Evolutionary conservation across 2,888 invertebrate genomes (phyloP).

Genomic region (Heliconius sara): DNA sequence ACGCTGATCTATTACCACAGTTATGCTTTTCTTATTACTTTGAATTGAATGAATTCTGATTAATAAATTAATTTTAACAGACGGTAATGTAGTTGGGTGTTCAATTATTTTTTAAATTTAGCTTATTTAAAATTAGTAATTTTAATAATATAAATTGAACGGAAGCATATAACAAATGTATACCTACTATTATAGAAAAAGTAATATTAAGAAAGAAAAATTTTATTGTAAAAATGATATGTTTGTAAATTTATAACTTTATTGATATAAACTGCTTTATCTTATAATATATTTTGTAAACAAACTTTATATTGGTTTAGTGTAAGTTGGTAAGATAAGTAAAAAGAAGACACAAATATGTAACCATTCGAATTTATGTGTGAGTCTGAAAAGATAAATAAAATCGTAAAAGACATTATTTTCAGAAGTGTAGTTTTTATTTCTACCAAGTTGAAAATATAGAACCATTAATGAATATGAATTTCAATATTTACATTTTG

Average conservation of each 20-base stretch:
- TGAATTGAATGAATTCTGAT: neutral
- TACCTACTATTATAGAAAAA: neutral
- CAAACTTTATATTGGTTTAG: conserved; percentile 16
- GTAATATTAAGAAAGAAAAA: neutral
- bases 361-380: conserved; percentile 55
- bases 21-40: no score
- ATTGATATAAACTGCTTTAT: conserved; percentile 4
- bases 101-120: neutral
- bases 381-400: conserved; percentile 51
- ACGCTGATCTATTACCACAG: no score
- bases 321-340: conserved; percentile 21
- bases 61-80: neutral
- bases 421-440: conserved; percentile 40
- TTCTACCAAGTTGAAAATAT: neutral
- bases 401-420: conserved; percentile 44
- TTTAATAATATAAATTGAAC: neutral
- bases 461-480: neutral
- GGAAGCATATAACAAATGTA: neutral
- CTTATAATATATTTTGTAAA: conserved; percentile 8
- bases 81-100: neutral
- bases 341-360: conserved; percentile 48
- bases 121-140: neutral
- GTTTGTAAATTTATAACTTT: neutral
- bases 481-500: neutral
- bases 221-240: conserved; percentile 12